Base-by-base conservation (phyloP, 2,888 invertebrate genomes). In the Trichacis sp. region DNA sequence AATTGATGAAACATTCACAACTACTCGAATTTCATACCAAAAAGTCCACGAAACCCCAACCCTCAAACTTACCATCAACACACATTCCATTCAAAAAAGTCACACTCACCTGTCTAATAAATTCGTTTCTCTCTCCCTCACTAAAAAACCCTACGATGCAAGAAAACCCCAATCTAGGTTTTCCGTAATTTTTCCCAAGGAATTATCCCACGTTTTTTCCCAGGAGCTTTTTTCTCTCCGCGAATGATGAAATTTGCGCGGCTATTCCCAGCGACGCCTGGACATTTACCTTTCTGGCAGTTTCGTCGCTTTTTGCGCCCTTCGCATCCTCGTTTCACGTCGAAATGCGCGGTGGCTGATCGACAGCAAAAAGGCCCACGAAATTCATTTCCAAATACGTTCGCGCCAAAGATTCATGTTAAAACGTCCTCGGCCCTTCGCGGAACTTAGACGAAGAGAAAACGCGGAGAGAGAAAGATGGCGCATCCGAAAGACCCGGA, bases 311-410 rank as follows among this genome's bases (percentile, higher is more conserved):
- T 68, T 68, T 68, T 68, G 62, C 33, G 43, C n/a, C 33, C 50
- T 33, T 59, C n/a, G 52, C 59, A 68, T 64, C 63, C 59, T 55
- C 58, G 58, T 62, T 64, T 47, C 47, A 60, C 43, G 64, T 57
- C 60, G 51, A 61, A 57, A 63, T n/a, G 52, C 54, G 54, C 62
- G 63, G 56, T 60, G 57, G 59, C 42, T 60, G 60, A 61, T 49
- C 52, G 19, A 19, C 9, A 8, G 52, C 68, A 77, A 77, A 76
- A 74, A 70, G 64, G 57, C 67, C 61, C 73, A 73, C 71, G 71
- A 77, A 78, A 77, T 78, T 77, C 77, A 76, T 77, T 77, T 64
- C 78, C 78, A 76, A 78, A 77, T 78, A 77, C 76, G 78, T 77
- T 74, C 76, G 77, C 74, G 75, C 78, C 77, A 78, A 77, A 77